Evolutionary conservation across 2,888 invertebrate species (phyloP), one percentile per base, ranked within the genome.

Genomic region (Cataglyphis cursor): DNA sequence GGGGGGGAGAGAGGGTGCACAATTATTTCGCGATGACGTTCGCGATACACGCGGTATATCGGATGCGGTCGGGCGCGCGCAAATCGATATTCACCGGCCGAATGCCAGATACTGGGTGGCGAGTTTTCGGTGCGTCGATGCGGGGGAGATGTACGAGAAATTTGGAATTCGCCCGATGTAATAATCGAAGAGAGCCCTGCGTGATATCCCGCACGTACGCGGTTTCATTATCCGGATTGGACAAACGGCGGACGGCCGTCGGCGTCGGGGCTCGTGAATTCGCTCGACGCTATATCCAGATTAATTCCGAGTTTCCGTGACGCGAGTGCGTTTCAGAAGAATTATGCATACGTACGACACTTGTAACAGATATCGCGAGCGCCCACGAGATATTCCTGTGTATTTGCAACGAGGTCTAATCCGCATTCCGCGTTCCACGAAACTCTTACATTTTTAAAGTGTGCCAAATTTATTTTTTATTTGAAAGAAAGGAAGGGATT

Each of bases 141-240:
- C 54, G 76, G 44, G 59, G 57, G 57, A 72, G 41, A 61, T 59
- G 72, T 59, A 59, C 44, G 78, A 78, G 78, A 78, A 78, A 78
- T 78, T 78, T 78, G 78, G 78, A 70, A 78, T 78, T 70, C 31
- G 59, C 78, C 72, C 78, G 78, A 78, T 78, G 78, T 78, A 78
- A 78, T 78, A 72, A 72, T 78, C 72, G 78, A 78, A 70, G 72
- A 70, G 72, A 78, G 78, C 44, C 65, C 72, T 35, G 78, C 72
- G 44, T 61, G 78, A 70, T 70, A 78, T 78, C 44, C 81, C 68
- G 76, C 82, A 41, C 74, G 76, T 70, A 68, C 80, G 82, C 81
- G 62, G 78, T 84, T 84, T 80, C 81, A 84, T 88, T 88, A 88
- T 88, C 88, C 68, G 75, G 84, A 66, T 82, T 62, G 28, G 64